Base-by-base conservation (phyloP, 2,888 invertebrate genomes). In the Sphaerophoria taeniata region DNA sequence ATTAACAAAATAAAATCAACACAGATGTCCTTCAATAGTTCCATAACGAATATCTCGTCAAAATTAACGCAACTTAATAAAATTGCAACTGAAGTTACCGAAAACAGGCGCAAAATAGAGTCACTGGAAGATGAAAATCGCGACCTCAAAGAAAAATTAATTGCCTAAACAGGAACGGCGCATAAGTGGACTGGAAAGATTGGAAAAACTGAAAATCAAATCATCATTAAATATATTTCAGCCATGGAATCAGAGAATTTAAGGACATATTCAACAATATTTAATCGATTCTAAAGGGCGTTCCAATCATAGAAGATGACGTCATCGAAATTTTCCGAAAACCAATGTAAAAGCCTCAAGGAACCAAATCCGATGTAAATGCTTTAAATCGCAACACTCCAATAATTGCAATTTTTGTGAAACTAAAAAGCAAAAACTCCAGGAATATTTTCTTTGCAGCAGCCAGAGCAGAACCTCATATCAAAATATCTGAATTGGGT, bases 331-430 rank as follows among this genome's bases (percentile, higher is more conserved):
- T n/a, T n/a, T n/a, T n/a, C n/a, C n/a, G n/a, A 5, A 53, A 53
- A 53, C 53, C 53, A 24, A 53, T 53, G 53, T 31, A 53, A 53
- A 53, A 53, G 53, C 11, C 53, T 53, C 53, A 33, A 53, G 31
- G 53, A 6, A 53, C 31, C 53, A 33, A 53, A 9, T 31, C 24
- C 53, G 31, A 53, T 53, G 53, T 31, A 33, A 53, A 53, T 53
- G 24, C 31, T 2, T 31, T 53, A n/a, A n/a, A n/a, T n/a, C 33
- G 33, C 31, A 53, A 9, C 33, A 53, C 53, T 53, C 53, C 53
- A 53, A 53, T 53, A 55, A 55, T 55, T 55, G 55, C n/a, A n/a
- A n/a, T n/a, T n/a, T n/a, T n/a, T n/a, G n/a, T 55, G n/a, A 55
- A 55, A 55, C 31, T 33, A 55, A 55, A 55, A 55, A 55, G 12